A percentile compares a stretch with the other conserved stretches of the same genome.
Evolutionary conservation across 2,797 vertebrate genomes (phyloP).

Genomic region (Cuculus canorus): DNA sequence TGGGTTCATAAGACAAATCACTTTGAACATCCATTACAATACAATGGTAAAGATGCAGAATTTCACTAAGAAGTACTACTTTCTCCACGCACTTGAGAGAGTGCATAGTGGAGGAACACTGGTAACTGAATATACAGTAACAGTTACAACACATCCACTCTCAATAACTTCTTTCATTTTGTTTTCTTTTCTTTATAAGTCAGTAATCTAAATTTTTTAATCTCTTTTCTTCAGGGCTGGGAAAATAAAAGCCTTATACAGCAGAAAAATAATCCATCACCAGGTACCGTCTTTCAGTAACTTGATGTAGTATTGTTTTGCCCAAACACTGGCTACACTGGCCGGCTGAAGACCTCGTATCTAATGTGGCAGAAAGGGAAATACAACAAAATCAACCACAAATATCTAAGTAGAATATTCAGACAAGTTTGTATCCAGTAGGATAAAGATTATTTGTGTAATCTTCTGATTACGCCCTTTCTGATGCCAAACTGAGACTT

Average conservation of each 20-base stretch:
- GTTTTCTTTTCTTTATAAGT: neutral
- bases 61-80: neutral
- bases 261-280: neutral
- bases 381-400: neutral
- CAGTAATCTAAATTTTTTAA: neutral
- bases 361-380: neutral
- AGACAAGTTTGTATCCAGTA: neutral
- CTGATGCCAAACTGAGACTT: neutral
- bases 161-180: neutral
- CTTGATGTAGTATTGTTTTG: neutral
- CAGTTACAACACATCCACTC: neutral
- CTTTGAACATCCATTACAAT: neutral
- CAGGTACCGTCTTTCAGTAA: neutral
- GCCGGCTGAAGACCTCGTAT: neutral
- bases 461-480: neutral
- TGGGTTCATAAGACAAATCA: neutral
- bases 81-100: neutral
- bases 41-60: neutral
- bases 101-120: rapidly evolving
- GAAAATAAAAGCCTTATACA: neutral
- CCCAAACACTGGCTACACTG: neutral
- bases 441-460: neutral
- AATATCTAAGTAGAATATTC: neutral
- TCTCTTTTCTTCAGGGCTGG: neutral
- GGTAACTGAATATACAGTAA: neutral